These are phyloP conservation scores for Eumeta japonica DNA, from an alignment of 1,140 invertebrate genomes.

Conservation along the genomic window DNA sequence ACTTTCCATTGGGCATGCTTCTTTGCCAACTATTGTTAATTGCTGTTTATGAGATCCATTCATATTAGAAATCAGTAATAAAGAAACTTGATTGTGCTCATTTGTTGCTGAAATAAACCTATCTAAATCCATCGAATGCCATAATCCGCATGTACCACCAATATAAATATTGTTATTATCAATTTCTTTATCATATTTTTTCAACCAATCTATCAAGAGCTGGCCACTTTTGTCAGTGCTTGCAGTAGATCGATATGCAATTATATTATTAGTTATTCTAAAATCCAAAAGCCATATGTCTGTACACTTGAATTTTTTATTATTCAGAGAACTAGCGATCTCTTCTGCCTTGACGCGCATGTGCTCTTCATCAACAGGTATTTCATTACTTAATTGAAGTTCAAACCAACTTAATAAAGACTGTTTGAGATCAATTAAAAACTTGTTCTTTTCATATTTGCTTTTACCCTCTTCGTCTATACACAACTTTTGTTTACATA, in stretches of 20 bases:
- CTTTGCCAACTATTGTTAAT: constrained; percentile 13
- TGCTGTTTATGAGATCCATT: constrained; percentile 13
- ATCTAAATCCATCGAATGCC: constrained; percentile 13
- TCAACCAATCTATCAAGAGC: constrained; percentile 12
- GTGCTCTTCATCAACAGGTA: constrained; percentile 12
- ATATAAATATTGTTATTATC: constrained; percentile 13
- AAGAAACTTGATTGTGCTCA: constrained; percentile 11
- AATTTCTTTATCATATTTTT: constrained; percentile 9
- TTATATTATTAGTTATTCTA: constrained; percentile 15
- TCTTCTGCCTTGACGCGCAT: constrained; percentile 13
- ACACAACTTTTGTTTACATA: constrained; percentile 19
- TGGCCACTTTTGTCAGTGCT: constrained; percentile 9
- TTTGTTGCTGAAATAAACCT: constrained; percentile 10
- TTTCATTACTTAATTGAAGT: constrained; percentile 10
- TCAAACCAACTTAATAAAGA: constrained; percentile 16
- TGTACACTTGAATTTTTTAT: constrained; percentile 13
- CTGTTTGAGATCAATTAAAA: constrained; percentile 17
- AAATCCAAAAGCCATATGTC: constrained; percentile 18
- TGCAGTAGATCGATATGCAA: constrained; percentile 10
- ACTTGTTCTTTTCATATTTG: no score
- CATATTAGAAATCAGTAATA: constrained; percentile 12
- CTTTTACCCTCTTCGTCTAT: no score
- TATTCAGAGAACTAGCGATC: constrained; percentile 9
- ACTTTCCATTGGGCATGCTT: constrained; percentile 8
- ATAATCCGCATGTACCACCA: constrained; percentile 13